phyloP scores from a whole-genome alignment of 2,888 invertebrate genomes.

The Drosophila trichaetosa region DNA sequence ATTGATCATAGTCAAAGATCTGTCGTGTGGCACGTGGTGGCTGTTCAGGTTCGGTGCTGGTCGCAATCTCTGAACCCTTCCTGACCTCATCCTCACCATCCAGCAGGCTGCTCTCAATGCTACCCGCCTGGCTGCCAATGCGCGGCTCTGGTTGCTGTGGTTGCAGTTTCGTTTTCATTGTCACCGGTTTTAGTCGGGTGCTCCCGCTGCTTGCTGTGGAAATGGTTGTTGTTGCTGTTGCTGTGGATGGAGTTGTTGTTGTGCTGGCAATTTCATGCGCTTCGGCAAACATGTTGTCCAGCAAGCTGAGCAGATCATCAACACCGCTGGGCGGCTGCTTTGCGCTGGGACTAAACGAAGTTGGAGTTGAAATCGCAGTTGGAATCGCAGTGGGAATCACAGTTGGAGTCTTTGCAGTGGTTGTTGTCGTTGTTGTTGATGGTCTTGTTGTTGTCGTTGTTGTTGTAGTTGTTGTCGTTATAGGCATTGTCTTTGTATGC shows the following conservation, averaged over 20 bases:
- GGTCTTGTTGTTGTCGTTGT: conserved; percentile 46
- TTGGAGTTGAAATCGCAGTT: conserved; percentile 26
- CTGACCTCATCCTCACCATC: conserved; percentile 46
- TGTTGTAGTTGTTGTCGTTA: conserved; percentile 55
- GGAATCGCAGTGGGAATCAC: conserved; percentile 29
- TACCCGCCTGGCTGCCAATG: conserved; percentile 64
- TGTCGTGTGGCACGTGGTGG: conserved; percentile 82
- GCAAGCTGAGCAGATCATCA: conserved; percentile 81
- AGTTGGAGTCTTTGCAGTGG: conserved; percentile 5
- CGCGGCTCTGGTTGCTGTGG: conserved; percentile 67
- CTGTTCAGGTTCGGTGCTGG: conserved; percentile 72
- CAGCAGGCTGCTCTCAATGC: conserved; percentile 68
- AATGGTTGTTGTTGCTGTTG: conserved; percentile 14
- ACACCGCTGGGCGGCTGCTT: conserved; percentile 63
- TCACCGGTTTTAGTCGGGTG: conserved; percentile 68
- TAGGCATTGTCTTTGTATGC: conserved; percentile 80
- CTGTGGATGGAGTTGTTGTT: conserved; percentile 12
- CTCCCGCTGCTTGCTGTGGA: conserved; percentile 45
- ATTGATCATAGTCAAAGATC: conserved; percentile 84
- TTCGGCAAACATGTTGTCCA: conserved; percentile 83
- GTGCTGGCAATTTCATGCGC: conserved; percentile 56
- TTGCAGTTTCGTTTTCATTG: conserved; percentile 56
- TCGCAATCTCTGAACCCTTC: conserved; percentile 53
- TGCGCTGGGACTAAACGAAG: conserved; percentile 2
- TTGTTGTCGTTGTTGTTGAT: conserved; percentile 26